Conservation (phyloP, 2,797 vertebrate genomes). For the Tadarida brasiliensis region DNA sequence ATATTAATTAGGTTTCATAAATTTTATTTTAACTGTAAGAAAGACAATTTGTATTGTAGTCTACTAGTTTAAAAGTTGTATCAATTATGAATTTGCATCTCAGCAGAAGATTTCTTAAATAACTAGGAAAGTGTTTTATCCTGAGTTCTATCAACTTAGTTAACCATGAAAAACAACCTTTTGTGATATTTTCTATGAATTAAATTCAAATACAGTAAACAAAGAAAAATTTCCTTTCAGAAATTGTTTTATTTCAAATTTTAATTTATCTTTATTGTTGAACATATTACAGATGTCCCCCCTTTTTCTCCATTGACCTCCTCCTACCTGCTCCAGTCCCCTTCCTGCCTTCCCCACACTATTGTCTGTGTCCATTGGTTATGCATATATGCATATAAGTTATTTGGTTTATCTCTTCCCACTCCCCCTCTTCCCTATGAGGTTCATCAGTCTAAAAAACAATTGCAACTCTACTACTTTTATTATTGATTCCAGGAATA, state of each 20-base stretch:
- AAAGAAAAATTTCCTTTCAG: constrained; percentile 44
- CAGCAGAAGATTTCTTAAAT: background rate
- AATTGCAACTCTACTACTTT: background rate
- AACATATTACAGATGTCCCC: too few relatives aligned
- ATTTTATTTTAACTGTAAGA: constrained; percentile 14
- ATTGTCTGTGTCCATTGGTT: too few relatives aligned
- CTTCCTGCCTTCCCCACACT: too few relatives aligned
- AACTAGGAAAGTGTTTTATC: background rate
- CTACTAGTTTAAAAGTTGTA: constrained; percentile 34
- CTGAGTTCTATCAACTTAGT: background rate
- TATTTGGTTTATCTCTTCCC: too few relatives aligned
- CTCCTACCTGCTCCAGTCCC: too few relatives aligned
- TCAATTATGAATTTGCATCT: background rate
- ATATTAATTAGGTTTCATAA: background rate
- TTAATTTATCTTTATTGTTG: too few relatives aligned
- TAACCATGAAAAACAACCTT: background rate
- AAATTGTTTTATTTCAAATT: background rate
- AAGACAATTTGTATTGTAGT: background rate
- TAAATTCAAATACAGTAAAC: constrained; percentile 1
- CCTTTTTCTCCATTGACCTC: too few relatives aligned
- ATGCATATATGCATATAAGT: too few relatives aligned
- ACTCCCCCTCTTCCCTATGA: too few relatives aligned
- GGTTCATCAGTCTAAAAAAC: too few relatives aligned
- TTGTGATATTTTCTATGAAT: constrained; percentile 25
- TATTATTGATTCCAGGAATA: background rate